These are phyloP conservation scores for Kradibia gibbosae DNA, from an alignment of 1,140 invertebrate genomes.

Conservation along the genomic window DNA sequence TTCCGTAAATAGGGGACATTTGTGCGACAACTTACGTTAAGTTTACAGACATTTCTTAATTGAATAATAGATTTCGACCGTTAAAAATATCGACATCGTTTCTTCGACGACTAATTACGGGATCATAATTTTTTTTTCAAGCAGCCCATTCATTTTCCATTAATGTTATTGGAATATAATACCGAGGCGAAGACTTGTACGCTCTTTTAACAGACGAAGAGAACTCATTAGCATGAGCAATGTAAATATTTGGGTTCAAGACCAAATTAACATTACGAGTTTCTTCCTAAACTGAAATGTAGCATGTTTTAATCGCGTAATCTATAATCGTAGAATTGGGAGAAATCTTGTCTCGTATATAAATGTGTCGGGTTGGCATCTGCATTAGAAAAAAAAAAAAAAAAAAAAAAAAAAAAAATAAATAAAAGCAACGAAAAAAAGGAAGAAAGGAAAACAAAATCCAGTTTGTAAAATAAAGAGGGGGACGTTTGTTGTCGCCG, in stretches of 20 bases:
- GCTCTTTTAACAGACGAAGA: not conserved
- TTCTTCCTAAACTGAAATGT: not conserved
- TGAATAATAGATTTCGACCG: not conserved
- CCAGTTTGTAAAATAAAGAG: not conserved
- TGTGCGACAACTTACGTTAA: not conserved
- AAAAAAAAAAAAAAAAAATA: no score
- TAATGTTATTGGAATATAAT: not conserved
- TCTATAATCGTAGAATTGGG: not conserved
- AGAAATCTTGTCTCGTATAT: not conserved
- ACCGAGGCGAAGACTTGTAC: not conserved
- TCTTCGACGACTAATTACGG: not conserved
- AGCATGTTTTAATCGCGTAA: not conserved
- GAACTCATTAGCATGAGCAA: not conserved
- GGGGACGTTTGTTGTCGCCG: slow-evolving; percentile 29
- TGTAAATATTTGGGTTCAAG: not conserved
- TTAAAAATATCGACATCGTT: not conserved
- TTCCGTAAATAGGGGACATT: not conserved
- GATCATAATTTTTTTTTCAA: not conserved
- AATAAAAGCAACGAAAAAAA: no score
- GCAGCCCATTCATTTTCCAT: not conserved
- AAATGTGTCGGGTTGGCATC: not conserved
- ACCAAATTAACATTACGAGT: not conserved
- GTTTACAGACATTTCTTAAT: not conserved
- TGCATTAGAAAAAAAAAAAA: not conserved
- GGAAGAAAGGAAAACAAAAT: no score